Evolutionary conservation across 35 echinoderm and acorn worm genomes (phyloP).

Genomic region (Amphiura filiformis): DNA sequence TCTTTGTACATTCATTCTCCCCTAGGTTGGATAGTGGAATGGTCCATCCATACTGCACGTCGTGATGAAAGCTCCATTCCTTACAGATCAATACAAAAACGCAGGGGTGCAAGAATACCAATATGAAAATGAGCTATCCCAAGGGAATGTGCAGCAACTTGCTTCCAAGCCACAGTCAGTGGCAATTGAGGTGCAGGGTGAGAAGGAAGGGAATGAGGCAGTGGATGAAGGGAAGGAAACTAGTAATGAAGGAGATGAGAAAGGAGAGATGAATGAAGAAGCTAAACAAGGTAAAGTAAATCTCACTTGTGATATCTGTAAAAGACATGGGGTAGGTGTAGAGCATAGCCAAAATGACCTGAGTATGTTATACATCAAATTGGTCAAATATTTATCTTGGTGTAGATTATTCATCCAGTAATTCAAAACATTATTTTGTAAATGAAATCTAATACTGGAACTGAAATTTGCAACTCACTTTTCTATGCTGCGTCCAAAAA

Average conservation of each 20-base stretch:
- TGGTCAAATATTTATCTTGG: too few relatives aligned
- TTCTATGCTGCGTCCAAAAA: too few relatives aligned
- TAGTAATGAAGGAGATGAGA: constrained; percentile 37
- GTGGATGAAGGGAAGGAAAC: constrained; percentile 10
- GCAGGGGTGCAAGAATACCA: neutral
- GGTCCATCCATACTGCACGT: constrained; percentile 78
- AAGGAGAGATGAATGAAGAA: constrained; percentile 20
- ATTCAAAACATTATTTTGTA: too few relatives aligned
- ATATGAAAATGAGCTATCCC: neutral
- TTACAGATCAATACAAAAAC: constrained; percentile 16
- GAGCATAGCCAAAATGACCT: too few relatives aligned
- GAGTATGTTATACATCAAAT: too few relatives aligned
- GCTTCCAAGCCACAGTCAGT: neutral
- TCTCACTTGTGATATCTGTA: too few relatives aligned
- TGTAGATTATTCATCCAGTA: too few relatives aligned
- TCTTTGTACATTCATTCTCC: too few relatives aligned
- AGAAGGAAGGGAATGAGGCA: neutral
- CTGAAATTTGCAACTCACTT: too few relatives aligned
- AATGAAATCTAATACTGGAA: too few relatives aligned
- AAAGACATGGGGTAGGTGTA: too few relatives aligned
- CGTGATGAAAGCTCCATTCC: constrained; percentile 53
- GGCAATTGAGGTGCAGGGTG: constrained; percentile 31
- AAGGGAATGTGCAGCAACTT: neutral
- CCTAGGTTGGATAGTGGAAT: constrained; percentile 96
- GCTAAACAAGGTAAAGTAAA: neutral